Base-by-base conservation (phyloP, 2,888 invertebrate species). In the Drepanosiphum platanoidis region DNA sequence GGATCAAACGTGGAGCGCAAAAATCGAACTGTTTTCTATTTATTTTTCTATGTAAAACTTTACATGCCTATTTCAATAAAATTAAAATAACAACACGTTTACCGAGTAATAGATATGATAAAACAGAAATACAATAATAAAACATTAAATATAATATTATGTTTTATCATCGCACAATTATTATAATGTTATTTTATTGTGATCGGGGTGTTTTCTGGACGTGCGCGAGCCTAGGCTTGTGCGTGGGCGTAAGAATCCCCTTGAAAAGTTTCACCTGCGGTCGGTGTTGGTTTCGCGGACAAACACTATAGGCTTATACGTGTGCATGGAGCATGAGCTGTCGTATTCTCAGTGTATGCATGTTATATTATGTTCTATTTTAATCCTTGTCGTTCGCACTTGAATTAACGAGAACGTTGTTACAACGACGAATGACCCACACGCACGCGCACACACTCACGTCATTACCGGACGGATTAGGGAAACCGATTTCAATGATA, bases 341-440 rank as follows among this genome's bases (percentile, higher is more conserved):
- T 66, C 32, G 64, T 66, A 78, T 78, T 78, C 32, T 66, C 61
- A 8, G 32, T 27, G 30, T n/a, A 78, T 42, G 30, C 7, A 52
- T 52, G 11, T 52, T 52, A 64, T 58, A 34, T n/a, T 78, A 22
- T 5, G 22, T 52, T 2, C 22, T 52, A 52, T 52, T 52, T 64
- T 66, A 78, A 78, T 66, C 64, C 64, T 64, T 64, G 42, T 66
- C 42, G 64, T 32, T 66, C 8, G 32, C 42, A 32, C 64, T 66
- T 7, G 30, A 78, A 32, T 66, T 66, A 66, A 78, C 78, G 64
- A 78, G 42, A 75, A 39, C 30, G 1, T 61, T 22, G 78, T 66
- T 66, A 30, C 11, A 39, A 36, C 39, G n/a, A n/a, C n/a, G n/a
- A n/a, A 77, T 77, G 0, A 39, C 39, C 1, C 1, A 15, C 11